These are phyloP conservation scores for Antechinus flavipes DNA, from an alignment of 2,113 vertebrate species.

Conservation along the genomic window DNA sequence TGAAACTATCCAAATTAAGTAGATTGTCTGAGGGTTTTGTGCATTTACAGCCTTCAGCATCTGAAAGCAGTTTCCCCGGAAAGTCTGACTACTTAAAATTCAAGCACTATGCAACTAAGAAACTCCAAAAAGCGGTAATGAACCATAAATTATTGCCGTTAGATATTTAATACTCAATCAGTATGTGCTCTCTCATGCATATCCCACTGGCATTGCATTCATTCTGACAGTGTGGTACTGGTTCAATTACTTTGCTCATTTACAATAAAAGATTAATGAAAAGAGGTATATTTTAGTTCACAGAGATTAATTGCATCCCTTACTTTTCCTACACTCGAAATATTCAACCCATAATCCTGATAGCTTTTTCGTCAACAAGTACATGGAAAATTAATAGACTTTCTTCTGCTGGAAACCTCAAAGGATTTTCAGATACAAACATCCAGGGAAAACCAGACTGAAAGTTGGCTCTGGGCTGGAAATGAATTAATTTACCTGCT, in stretches of 20 bases:
- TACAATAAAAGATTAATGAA: conserved; percentile 97
- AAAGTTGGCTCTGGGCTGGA: conserved; percentile 81
- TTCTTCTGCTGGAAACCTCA: conserved; percentile 88
- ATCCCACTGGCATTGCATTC: conserved; percentile 89
- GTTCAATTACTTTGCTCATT: conserved; percentile 91
- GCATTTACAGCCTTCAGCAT: conserved; percentile 76
- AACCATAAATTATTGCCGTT: conserved; percentile 91
- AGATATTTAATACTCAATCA: conserved; percentile 94
- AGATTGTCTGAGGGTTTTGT: conserved; percentile 61
- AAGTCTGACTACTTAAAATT: conserved; percentile 88
- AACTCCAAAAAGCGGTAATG: conserved; percentile 91
- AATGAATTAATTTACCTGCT: conserved; percentile 86
- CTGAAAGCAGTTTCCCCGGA: conserved; percentile 79
- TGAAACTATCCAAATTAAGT: conserved; percentile 74
- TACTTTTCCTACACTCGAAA: conserved; percentile 88
- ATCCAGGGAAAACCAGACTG: conserved; percentile 83
- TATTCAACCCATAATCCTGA: conserved; percentile 93
- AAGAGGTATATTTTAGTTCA: conserved; percentile 94
- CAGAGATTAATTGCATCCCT: conserved; percentile 94
- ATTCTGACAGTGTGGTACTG: conserved; percentile 89
- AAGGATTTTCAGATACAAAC: conserved; percentile 83
- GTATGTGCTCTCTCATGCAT: conserved; percentile 89
- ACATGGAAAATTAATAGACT: conserved; percentile 94
- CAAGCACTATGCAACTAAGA: conserved; percentile 86
- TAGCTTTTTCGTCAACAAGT: conserved; percentile 93